These are phyloP conservation scores for Ophion slaviceki DNA, from an alignment of 2,888 invertebrate species.

Conservation along the genomic window DNA sequence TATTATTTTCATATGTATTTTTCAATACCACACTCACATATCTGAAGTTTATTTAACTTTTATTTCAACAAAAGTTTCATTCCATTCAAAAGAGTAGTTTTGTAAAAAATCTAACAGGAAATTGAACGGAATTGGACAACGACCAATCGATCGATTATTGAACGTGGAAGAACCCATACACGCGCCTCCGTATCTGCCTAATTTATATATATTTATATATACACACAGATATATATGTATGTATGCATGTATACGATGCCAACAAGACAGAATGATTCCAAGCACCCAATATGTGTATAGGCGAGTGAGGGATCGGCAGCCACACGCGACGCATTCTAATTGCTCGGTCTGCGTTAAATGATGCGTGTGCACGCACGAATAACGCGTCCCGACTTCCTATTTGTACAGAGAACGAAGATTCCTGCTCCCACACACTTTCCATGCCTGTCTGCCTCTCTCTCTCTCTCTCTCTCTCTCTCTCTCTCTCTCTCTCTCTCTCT, in stretches of 20 bases:
- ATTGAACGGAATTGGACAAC: neutral
- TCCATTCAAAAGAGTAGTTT: neutral
- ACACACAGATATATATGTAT: neutral
- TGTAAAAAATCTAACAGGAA: neutral
- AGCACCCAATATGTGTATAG: constrained; percentile 4
- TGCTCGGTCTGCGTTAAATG: constrained; percentile 72
- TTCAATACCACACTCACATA: too few relatives aligned
- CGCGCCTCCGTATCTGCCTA: neutral
- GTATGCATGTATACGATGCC: neutral
- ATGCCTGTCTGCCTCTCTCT: neutral
- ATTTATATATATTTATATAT: too few relatives aligned
- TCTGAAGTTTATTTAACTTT: too few relatives aligned
- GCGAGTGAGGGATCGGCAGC: constrained; percentile 50
- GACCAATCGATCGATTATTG: neutral
- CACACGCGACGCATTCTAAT: constrained; percentile 75
- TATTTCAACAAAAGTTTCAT: too few relatives aligned
- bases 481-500: neutral
- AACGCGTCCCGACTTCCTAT: constrained; percentile 65
- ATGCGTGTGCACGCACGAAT: constrained; percentile 70
- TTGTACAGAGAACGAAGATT: constrained; percentile 35
- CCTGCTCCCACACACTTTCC: neutral
- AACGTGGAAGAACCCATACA: neutral
- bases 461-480: neutral
- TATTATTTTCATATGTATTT: too few relatives aligned
- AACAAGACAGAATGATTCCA: constrained; percentile 22